These are phyloP conservation scores for Peucedramus taeniatus DNA, from an alignment of 2,113 vertebrate species.

Conservation along the genomic window DNA sequence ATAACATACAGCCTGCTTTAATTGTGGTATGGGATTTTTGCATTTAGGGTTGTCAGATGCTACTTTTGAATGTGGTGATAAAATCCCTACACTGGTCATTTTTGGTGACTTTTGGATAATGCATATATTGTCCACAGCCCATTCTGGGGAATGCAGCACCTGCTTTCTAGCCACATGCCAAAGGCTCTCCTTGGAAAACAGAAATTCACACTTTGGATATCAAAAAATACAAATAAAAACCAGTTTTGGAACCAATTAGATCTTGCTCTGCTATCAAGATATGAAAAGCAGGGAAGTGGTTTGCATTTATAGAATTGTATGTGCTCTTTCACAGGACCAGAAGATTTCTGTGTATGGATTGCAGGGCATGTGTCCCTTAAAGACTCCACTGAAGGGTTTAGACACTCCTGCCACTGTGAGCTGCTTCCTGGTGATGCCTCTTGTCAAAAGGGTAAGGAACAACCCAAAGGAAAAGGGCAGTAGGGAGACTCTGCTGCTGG, in stretches of 20 bases:
- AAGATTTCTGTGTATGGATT: conserved; percentile 91
- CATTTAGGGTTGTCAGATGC: neutral
- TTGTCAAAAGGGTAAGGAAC: conserved; percentile 80
- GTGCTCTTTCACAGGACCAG: conserved; percentile 80
- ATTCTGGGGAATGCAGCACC: neutral
- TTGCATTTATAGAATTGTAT: neutral
- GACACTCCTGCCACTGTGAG: conserved; percentile 89
- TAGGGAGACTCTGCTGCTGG: neutral
- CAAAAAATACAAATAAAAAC: neutral
- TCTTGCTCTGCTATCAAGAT: neutral
- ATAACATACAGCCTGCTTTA: neutral
- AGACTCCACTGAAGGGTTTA: conserved; percentile 80
- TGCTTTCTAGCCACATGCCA: neutral
- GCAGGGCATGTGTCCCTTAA: conserved; percentile 96
- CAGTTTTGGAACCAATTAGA: neutral
- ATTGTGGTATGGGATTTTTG: neutral
- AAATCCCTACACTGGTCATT: neutral
- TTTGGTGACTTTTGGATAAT: neutral
- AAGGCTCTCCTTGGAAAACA: neutral
- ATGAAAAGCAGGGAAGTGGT: neutral
- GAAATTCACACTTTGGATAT: neutral
- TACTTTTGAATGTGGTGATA: neutral
- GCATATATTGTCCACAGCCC: neutral
- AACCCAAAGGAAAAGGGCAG: neutral
- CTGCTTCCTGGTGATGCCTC: conserved; percentile 85